Conservation (phyloP, 1,140 invertebrate species). For the Mya arenaria region DNA sequence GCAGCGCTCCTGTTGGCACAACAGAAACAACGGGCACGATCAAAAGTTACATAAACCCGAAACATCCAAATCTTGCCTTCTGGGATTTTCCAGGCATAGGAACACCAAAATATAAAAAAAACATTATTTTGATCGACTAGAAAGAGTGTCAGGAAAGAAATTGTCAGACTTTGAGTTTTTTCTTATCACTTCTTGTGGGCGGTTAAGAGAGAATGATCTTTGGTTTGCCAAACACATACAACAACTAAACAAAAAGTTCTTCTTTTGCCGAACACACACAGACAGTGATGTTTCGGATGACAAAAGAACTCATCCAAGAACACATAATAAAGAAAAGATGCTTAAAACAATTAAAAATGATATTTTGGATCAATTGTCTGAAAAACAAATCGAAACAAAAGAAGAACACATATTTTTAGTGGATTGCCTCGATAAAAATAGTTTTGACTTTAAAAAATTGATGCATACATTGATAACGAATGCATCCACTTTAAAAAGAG, state of each 20-base stretch:
- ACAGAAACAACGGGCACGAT: background rate
- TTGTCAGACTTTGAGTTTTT: background rate
- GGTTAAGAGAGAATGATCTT: background rate
- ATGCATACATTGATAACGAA: background rate
- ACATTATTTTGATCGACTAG: background rate
- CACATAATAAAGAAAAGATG: background rate
- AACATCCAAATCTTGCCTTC: constrained; percentile 1
- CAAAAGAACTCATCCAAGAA: background rate
- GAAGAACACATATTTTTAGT: background rate
- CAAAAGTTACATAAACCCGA: background rate
- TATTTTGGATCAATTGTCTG: background rate
- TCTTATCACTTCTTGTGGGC: background rate
- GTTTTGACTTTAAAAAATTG: background rate
- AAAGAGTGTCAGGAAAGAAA: background rate
- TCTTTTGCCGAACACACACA: background rate
- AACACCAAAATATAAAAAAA: constrained; percentile 3
- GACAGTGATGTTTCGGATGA: background rate
- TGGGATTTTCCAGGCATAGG: constrained; percentile 18
- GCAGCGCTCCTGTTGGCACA: background rate
- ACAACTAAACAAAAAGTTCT: background rate
- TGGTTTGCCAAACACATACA: background rate
- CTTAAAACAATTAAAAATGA: background rate
- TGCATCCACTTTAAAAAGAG: background rate
- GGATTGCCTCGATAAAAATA: background rate
- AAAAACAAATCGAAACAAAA: background rate